Base-by-base conservation (phyloP, 2,113 vertebrate genomes). In the Sinocyclocheilus grahami region DNA sequence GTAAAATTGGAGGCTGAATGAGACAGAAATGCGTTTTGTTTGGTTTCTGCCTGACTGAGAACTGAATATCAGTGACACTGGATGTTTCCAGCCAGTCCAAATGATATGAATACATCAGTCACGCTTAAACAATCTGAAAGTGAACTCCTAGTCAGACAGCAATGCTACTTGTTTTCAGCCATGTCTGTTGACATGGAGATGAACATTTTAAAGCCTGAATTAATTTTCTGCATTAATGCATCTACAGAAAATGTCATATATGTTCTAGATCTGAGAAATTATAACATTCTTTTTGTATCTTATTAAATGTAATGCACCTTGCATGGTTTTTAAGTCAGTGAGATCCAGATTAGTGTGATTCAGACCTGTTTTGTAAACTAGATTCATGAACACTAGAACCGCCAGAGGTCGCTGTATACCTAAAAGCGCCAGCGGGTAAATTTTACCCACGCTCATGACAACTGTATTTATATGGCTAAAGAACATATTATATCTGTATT, bases 71-170 rank as follows among this genome's bases (percentile, higher is more conserved):
- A 82, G 78, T 80, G 67, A 78, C 58, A 86, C 81, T 67, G 24
- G 60, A 51, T 84, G 82, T 85, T 87, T 90, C 39, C 74, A 87
- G 86, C 80, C 77, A 86, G 90, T 83, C 81, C 88, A 87, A 89
- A 69, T 24, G 55, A 87, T 80, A 78, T 67, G 71, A 87, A 88
- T 89, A 72, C 75, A 88, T 83, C 69, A 71, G 86, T 88, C 85
- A 90, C 72, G 83, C 84, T 83, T 51, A 83, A 46, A 78, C 51
- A 51, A 58, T 80, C 79, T 83, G 39, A 87, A 84, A 85, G 67
- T 75, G 62, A 88, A 88, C 83, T 87, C 39, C 58, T 82, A 86
- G 76, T 74, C 63, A 84, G 71, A 53, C 69, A 84, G 42, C 76
- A 33, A 58, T 60, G 53, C 51, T 72, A 53, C 85, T 67, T 78